Evolutionary conservation across 2,113 vertebrate genomes (phyloP), one percentile per base, ranked within the genome.

Genomic region (Callopanchax toddi): DNA sequence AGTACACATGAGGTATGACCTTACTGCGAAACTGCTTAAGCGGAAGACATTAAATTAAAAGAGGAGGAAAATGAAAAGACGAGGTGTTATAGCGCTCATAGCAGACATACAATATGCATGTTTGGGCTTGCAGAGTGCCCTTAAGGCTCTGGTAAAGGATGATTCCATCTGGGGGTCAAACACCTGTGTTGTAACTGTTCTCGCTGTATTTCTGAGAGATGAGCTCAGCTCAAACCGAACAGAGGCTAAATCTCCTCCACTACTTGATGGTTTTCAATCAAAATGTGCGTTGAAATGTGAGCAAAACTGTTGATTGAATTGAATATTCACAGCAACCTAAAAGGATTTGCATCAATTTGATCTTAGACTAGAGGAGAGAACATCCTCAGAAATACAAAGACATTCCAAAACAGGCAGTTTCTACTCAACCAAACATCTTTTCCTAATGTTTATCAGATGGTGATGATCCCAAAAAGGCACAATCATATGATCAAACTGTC

Each of bases 1-100:
- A 57, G 60, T 62, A 73, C 49, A 63, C 40, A 52, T 64, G 78
- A 86, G 77, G 89, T 83, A 74, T 70, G 56, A 70, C 39, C 54
- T 51, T 26, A 74, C 63, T 43, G 36, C 6, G 36, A 43, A 76
- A 76, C 68, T 22, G 44, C 53, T 74, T 22, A 56, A 32, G 59
- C 51, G 50, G 43, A 70, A 39, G 34, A 58, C 61, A 67, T 66
- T 53, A 62, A 68, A 60, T 34, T 18, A 63, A 44, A 50, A 63
- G 12, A 6, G 55, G 21, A 32, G 46, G 29, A 51, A 77, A 43
- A 54, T 54, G 15, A 13, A 49, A 71, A 48, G 58, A 48, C 23
- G 60, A 58, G 52, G 36, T 61, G 60, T 32, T 60, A 55, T 66
- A 60, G 68, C 36, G 60, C 39, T 85, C 40, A 18, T 50, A 68